Evolutionary conservation across 1,140 invertebrate species (phyloP), one percentile per base, ranked within the genome.

Genomic region (Drosophila rufa): DNA sequence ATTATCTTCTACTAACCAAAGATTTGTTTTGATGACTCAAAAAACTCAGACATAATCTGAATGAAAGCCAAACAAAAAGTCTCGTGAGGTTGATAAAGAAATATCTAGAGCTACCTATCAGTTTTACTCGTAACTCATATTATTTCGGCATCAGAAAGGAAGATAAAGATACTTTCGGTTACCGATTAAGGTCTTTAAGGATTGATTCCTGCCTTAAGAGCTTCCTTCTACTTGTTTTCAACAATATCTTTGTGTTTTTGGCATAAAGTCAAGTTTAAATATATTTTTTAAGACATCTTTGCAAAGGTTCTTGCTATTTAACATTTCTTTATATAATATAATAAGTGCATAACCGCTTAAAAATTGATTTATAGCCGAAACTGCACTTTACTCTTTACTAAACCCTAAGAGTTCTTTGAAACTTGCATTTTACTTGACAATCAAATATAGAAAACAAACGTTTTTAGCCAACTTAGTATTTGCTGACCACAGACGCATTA

Each of bases 21-120:
- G 15, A 61, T 78, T 78, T 78, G 57, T 60, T 69, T 69, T 78
- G 74, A 43, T 78, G 75, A 78, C 56, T 78, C 75, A 78, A 69
- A 48, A 22, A 22, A n/a, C 27, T 1, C 17, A 22, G 22, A 43
- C 8, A 77, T 27, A 68, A 68, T 66, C 73, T 58, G 14, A 33
- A 19, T 33, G 2, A 14, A 38, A 45, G 57, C 61, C 40, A 60
- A 68, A 78, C 50, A 50, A 59, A 38, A 27, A 38, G 22, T 69
- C 62, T 60, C 56, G 62, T 77, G 56, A 40, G 36, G 8, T 25
- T 47, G 75, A 77, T 77, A 50, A 45, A 25, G 42, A 74, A 51
- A 47, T 30, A 9, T 11, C 11, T 30, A 19, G 11, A 30, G 6
- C 12, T 33, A 40, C 15, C 33, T 46, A 38, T 8, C 22, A 27